A percentile compares a stretch with the other conserved stretches of the same genome.
phyloP scores from a whole-genome alignment of 2,888 invertebrate species.

The Calameuta filiformis region DNA sequence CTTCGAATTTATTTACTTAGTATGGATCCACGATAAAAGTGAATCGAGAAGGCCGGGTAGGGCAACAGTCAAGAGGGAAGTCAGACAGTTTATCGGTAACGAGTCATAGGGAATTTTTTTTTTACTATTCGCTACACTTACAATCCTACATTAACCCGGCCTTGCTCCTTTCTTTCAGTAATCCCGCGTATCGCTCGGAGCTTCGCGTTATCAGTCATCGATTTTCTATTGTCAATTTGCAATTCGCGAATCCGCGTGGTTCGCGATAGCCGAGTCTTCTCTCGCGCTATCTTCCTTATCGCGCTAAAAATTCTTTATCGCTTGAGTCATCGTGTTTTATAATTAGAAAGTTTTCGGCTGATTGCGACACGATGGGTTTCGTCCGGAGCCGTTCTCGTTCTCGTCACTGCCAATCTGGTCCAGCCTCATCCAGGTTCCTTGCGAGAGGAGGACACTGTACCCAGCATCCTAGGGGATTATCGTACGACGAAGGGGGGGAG shows the following conservation, averaged over 20 bases:
- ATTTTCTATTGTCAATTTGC: neutral
- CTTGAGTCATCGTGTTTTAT: constrained; percentile 21
- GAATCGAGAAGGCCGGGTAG: constrained; percentile 45
- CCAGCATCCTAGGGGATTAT: neutral
- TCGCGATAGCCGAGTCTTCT: constrained; percentile 20
- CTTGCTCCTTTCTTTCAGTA: neutral
- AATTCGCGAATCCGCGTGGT: neutral
- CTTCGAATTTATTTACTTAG: constrained; percentile 51
- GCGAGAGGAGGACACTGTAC: neutral
- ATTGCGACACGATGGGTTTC: neutral
- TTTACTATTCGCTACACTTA: neutral
- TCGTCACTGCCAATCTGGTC: neutral
- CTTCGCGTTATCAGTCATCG: neutral
- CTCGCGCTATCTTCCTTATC: constrained; percentile 21
- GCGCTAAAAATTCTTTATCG: constrained; percentile 14
- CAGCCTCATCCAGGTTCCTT: neutral
- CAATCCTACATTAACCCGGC: neutral
- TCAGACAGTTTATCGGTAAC: constrained; percentile 38
- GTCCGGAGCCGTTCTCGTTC: neutral
- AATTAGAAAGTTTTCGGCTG: constrained; percentile 24
- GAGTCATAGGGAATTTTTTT: constrained; percentile 16
- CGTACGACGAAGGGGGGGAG: neutral
- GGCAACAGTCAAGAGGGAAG: constrained; percentile 44
- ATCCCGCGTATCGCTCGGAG: neutral
- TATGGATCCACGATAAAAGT: constrained; percentile 52